phyloP scores from a whole-genome alignment of 2,113 vertebrate genomes.

The Mesoclemmys tuberculata region DNA sequence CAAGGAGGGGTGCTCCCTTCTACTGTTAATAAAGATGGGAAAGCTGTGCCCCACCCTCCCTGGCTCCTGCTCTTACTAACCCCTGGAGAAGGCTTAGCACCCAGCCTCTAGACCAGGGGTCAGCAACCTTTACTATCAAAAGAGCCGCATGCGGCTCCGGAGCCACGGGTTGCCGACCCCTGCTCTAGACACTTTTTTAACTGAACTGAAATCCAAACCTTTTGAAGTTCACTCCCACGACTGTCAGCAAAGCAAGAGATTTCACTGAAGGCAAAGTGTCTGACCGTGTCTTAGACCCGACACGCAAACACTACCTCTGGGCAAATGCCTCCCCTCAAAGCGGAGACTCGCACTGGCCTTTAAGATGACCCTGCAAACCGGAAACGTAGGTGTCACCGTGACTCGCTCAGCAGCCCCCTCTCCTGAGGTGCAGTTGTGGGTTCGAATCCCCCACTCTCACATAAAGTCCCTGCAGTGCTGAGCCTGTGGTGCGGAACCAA shows the following conservation, averaged over 20 bases:
- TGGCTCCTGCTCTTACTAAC: not conserved
- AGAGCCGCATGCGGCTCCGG: too few species aligned
- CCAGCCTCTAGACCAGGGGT: too few species aligned
- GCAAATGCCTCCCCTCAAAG: not conserved
- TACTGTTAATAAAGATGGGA: not conserved
- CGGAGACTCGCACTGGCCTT: not conserved
- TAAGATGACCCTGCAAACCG: not conserved
- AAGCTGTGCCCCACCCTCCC: not conserved
- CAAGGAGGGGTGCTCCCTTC: not conserved
- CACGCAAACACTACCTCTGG: not conserved
- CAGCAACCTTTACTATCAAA: too few species aligned
- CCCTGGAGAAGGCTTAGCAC: not conserved
- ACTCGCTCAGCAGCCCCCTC: not conserved
- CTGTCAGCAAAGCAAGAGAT: not conserved
- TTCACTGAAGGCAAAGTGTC: not conserved
- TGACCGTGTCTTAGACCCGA: not conserved
- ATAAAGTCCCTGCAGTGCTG: not conserved
- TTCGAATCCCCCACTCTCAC: not conserved
- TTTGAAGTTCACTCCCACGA: not conserved
- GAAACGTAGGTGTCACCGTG: not conserved
- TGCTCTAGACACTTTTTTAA: not conserved
- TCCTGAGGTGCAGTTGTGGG: not conserved
- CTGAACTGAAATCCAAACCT: not conserved
- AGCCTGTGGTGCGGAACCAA: too few species aligned
- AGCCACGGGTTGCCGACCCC: too few species aligned